These are phyloP conservation scores for Macrotrachela quadricornifera DNA, from an alignment of 1,140 invertebrate genomes.

Conservation along the genomic window DNA sequence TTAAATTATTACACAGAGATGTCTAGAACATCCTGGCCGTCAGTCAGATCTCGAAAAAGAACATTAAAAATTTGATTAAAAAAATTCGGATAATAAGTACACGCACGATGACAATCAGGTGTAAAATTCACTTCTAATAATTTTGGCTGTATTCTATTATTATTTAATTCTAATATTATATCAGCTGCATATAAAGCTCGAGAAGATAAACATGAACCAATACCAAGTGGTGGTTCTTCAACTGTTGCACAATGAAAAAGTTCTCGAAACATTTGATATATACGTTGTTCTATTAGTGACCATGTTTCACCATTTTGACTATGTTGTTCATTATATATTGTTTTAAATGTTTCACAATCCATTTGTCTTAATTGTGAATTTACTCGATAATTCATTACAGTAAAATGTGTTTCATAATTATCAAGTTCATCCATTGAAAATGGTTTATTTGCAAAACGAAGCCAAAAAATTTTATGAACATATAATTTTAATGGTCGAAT, in stretches of 20 bases:
- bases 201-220: slow-evolving; percentile 52
- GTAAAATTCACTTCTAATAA: slow-evolving; percentile 68
- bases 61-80: slow-evolving; percentile 65
- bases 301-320: no score
- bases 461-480: slow-evolving; percentile 60
- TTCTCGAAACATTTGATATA: slow-evolving; percentile 49
- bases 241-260: slow-evolving; percentile 48
- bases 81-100: slow-evolving; percentile 67
- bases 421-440: slow-evolving; percentile 57
- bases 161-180: slow-evolving; percentile 55
- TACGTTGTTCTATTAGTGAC: slow-evolving; percentile 36
- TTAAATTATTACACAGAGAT: no score
- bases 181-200: slow-evolving; percentile 67
- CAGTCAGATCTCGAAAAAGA: slow-evolving; percentile 44
- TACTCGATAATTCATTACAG: slow-evolving; percentile 64
- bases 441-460: slow-evolving; percentile 61
- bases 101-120: slow-evolving; percentile 66
- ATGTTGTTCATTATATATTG: no score
- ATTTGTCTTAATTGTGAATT: neutral
- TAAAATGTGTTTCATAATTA: slow-evolving; percentile 71
- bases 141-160: slow-evolving; percentile 42
- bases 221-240: slow-evolving; percentile 44
- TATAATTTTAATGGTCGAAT: slow-evolving; percentile 50
- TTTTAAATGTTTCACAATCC: no score
- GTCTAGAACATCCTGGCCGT: no score